Percentiles rank a stretch among this genome's conserved stretches.
Conservation (phyloP, 2,888 invertebrate genomes). For the Ectobius pallidus region DNA sequence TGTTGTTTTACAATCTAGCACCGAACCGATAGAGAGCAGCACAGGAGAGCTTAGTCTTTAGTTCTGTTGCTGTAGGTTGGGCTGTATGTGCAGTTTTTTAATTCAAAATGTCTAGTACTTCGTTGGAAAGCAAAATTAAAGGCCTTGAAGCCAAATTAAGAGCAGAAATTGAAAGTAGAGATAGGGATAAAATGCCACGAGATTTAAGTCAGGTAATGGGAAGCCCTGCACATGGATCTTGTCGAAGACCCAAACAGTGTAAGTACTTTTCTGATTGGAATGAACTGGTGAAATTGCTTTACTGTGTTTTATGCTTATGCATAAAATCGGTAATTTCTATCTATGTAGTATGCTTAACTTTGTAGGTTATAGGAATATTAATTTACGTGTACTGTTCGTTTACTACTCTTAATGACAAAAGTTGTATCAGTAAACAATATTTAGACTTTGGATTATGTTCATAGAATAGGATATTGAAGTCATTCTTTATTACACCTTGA, state of each 20-base stretch:
- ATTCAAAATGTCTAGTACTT: constrained; percentile 41
- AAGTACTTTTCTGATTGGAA: constrained; percentile 53
- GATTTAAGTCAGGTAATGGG: constrained; percentile 54
- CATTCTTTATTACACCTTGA: too few species aligned
- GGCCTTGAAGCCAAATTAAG: constrained; percentile 81
- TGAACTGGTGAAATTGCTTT: too few species aligned
- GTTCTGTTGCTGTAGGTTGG: constrained; percentile 29
- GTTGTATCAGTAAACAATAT: too few species aligned
- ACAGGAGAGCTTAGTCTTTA: neutral
- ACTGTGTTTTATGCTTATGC: too few species aligned
- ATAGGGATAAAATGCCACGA: constrained; percentile 59
- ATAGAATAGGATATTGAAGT: too few species aligned
- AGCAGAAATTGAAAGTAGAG: constrained; percentile 69
- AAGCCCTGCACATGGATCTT: constrained; percentile 58
- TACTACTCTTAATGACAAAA: too few species aligned
- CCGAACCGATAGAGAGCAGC: neutral
- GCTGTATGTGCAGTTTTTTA: constrained; percentile 24
- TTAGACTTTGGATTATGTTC: too few species aligned
- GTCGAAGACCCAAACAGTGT: constrained; percentile 70
- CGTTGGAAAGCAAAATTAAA: constrained; percentile 77
- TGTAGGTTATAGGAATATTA: too few species aligned
- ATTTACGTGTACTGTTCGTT: too few species aligned
- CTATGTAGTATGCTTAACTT: too few species aligned
- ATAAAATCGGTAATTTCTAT: too few species aligned
- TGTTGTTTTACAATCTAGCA: neutral